These are phyloP conservation scores for Gadus chalcogrammus DNA, from an alignment of 2,113 vertebrate species.

Conservation along the genomic window DNA sequence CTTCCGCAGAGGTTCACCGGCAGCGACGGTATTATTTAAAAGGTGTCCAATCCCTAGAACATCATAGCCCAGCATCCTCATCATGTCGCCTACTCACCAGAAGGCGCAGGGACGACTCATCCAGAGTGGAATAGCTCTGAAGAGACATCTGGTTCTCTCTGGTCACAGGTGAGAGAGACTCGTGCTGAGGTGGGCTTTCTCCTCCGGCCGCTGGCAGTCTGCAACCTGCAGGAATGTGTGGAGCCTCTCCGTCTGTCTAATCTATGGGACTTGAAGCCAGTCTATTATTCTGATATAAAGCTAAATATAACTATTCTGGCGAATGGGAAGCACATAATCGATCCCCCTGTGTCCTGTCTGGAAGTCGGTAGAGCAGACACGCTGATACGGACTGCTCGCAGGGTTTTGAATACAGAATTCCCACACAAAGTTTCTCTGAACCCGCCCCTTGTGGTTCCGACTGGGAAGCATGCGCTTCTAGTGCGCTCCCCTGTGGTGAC, in stretches of 20 bases:
- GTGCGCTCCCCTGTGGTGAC: conserved; percentile 39
- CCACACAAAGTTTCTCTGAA: conserved; percentile 49
- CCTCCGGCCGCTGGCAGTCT: conserved; percentile 17
- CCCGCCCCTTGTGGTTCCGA: conserved; percentile 46
- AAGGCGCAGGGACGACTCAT: conserved; percentile 67
- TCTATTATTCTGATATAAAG: not conserved
- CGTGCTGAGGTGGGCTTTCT: not conserved
- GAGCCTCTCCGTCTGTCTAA: not conserved
- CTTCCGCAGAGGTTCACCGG: no score
- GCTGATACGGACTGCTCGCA: conserved; percentile 24
- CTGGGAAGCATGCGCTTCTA: conserved; percentile 25
- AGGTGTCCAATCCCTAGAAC: no score
- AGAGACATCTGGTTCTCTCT: conserved; percentile 51
- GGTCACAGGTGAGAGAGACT: conserved; percentile 36
- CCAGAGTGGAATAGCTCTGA: conserved; percentile 66
- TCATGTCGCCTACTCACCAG: conserved; percentile 57
- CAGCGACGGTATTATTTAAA: no score
- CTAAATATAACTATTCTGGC: not conserved
- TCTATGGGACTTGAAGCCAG: not conserved
- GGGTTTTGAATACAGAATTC: conserved; percentile 65
- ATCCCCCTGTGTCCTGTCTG: not conserved
- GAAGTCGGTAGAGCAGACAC: not conserved
- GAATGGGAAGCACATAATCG: conserved; percentile 8
- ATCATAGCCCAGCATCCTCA: no score
- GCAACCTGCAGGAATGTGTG: conserved; percentile 42